Base-by-base conservation (phyloP, 2,797 vertebrate genomes). In the Lithobates pipiens region DNA sequence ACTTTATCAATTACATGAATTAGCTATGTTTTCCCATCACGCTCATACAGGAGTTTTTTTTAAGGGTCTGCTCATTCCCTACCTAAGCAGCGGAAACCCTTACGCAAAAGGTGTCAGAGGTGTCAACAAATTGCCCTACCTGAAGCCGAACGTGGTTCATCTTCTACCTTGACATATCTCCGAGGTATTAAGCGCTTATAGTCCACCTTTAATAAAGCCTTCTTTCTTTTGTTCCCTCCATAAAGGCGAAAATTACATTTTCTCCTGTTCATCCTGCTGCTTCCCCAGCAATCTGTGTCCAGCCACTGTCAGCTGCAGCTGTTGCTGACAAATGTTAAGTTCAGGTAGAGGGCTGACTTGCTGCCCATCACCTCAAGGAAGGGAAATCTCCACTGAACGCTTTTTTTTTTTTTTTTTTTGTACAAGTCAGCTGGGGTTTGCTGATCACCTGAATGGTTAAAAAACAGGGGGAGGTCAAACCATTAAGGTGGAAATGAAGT, bases 391-490 rank as follows among this genome's bases (percentile, higher is more conserved):
- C 92, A 89, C 93, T 93, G 92, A 91, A 91, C 94, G 94, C 91
- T 85, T 86, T 86, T 92, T 39, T 21, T 69, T 63, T 7, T 93
- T 61, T 68, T 69, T 63, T 7, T 86, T 93, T 93, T 61, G 54
- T 8, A 54, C 61, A 91, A 92, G 68, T 85, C 91, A 94, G 93
- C 92, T 89, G 90, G 92, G 91, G 90, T 90, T 90, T 88, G 92
- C 90, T 89, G 92, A 95, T 95, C 95, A 96, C 96, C 96, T 97
- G 96, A 94, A 93, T 93, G 91, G 93, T 95, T 92, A 91, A 90
- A 76, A 85, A 86, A 86, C 88, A 75, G 90, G 92, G 91, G 90
- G 75, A 82, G 90, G 89, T 90, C 46, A 89, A 91, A 89, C 93
- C 92, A 93, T 94, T 93, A 93, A 93, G 92, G 93, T 95, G 94